Percentiles rank a stretch among this genome's conserved stretches.
Evolutionary conservation across 2,797 vertebrate genomes (phyloP).

Genomic region (Sciurus vulgaris): DNA sequence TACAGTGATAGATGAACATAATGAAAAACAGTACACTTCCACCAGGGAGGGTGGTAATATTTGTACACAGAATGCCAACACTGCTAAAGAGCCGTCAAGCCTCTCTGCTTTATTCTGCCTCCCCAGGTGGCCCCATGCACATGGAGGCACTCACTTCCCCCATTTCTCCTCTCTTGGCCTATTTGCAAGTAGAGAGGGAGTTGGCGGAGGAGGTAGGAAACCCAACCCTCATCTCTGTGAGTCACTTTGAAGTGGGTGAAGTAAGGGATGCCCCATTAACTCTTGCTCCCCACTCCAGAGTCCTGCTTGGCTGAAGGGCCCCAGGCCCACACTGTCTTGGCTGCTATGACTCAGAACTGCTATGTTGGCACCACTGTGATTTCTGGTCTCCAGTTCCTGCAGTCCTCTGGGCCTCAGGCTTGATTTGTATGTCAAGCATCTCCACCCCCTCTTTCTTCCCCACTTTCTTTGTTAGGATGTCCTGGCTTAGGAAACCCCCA

Average conservation of each 20-base stretch:
- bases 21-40: conserved; percentile 6
- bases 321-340: neutral
- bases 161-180: neutral
- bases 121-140: neutral
- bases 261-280: neutral
- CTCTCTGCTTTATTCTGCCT: conserved; percentile 21
- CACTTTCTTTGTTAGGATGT: neutral
- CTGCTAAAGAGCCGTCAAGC: conserved; percentile 27
- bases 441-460: neutral
- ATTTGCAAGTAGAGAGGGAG: neutral
- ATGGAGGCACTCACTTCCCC: neutral
- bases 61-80: neutral
- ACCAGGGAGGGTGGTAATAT: neutral
- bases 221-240: neutral
- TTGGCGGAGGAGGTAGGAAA: neutral
- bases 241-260: neutral
- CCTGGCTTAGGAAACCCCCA: neutral
- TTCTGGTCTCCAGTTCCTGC: neutral
- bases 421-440: neutral
- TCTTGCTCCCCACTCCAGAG: neutral
- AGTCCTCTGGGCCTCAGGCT: neutral
- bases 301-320: neutral
- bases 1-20: conserved; percentile 65
- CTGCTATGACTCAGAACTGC: neutral
- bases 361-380: neutral